phyloP scores from a whole-genome alignment of 2,797 vertebrate genomes.

The Onychomys arenicola region DNA sequence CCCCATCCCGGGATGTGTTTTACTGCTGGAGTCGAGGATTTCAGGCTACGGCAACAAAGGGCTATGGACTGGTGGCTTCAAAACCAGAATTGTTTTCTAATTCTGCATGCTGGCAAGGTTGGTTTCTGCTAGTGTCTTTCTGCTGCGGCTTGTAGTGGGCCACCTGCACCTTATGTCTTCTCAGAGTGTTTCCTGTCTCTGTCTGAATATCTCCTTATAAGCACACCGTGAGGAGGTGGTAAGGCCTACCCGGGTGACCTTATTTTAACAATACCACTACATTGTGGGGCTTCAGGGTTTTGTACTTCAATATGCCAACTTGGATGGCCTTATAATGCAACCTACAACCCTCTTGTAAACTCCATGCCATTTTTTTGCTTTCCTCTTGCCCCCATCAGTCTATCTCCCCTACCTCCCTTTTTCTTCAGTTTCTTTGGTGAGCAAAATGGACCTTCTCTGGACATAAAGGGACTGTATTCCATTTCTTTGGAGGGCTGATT shows the following conservation, averaged over 20 bases:
- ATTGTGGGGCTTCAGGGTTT: neutral
- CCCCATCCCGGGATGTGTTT: too few relatives aligned
- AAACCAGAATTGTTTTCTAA: neutral
- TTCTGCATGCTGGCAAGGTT: too few relatives aligned
- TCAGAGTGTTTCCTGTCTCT: neutral
- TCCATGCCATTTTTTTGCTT: neutral
- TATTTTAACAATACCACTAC: neutral
- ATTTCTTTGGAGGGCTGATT: neutral
- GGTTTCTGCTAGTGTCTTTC: neutral
- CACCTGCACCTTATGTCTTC: neutral
- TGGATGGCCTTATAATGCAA: neutral
- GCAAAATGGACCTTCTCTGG: neutral
- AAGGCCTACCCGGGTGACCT: neutral
- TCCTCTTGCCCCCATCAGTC: neutral
- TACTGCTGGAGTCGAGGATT: too few relatives aligned
- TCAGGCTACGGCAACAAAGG: neutral
- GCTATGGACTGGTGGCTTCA: fast-evolving
- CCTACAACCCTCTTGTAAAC: fast-evolving
- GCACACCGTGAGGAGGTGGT: neutral
- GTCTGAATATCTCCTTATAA: neutral
- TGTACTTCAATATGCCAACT: fast-evolving
- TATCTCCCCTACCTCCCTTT: neutral
- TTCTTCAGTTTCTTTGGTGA: slow-evolving; percentile 51
- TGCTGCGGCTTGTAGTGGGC: neutral
- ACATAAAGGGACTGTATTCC: neutral